Percentiles rank a stretch among this genome's conserved stretches.
Conservation (phyloP, 2,888 invertebrate genomes). For the Zeuzera pyrina region DNA sequence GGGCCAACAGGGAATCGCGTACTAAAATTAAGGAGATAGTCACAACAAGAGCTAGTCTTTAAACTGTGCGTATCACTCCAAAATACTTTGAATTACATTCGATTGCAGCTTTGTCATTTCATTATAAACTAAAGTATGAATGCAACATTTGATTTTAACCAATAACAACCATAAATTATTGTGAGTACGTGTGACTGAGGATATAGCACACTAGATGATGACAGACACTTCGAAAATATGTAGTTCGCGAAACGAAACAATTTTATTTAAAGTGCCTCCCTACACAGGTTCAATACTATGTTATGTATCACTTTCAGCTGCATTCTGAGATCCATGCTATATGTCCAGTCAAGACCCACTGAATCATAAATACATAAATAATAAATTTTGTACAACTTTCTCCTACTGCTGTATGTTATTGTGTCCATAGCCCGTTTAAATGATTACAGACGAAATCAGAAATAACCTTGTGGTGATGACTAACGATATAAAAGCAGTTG, state of each 20-base stretch:
- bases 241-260: too few species aligned
- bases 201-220: conserved; percentile 52
- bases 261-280: too few species aligned
- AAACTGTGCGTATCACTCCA: conserved; percentile 65
- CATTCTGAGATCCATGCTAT: conserved; percentile 72
- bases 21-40: conserved; percentile 36
- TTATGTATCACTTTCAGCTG: conserved; percentile 50
- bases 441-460: conserved; percentile 38
- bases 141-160: conserved; percentile 64
- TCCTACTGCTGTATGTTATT: conserved; percentile 40
- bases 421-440: conserved; percentile 60
- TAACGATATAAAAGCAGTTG: conserved; percentile 33
- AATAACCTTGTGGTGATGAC: conserved; percentile 33
- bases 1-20: conserved; percentile 28
- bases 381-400: conserved; percentile 44
- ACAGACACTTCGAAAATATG: conserved; percentile 30
- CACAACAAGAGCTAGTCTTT: conserved; percentile 50
- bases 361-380: conserved; percentile 58
- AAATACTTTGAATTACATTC: conserved; percentile 66
- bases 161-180: conserved; percentile 67
- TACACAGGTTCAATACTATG: not conserved
- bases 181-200: conserved; percentile 58
- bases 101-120: conserved; percentile 59
- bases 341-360: conserved; percentile 64
- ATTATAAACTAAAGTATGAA: conserved; percentile 61